Base-by-base conservation (phyloP, 1,140 invertebrate genomes). In the Trachymyrmex cornetzi region DNA sequence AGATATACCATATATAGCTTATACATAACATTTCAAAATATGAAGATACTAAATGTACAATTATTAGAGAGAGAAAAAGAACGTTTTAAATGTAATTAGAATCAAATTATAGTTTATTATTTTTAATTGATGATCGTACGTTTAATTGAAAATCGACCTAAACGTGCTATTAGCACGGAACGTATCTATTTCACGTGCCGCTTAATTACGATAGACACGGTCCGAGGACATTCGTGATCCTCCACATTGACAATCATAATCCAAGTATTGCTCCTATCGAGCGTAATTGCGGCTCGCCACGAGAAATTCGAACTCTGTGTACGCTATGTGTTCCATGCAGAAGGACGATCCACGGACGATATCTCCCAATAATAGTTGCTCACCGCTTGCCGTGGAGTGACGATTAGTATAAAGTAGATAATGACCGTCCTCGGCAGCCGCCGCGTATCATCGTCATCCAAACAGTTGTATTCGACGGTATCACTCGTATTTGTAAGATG, bases 391-490 rank as follows among this genome's bases (percentile, higher is more conserved):
- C 38, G n/a, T 38, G n/a, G 69, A 84, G 38, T 34, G n/a, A 44
- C n/a, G 71, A 81, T 81, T n/a, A 81, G 77, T 66, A 30, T 84
- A 79, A 89, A 89, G 71, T 90, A 93, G 92, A 93, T 93, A 93
- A 93, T 93, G 87, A 69, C 84, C 88, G 86, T 88, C 87, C 87
- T 87, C 90, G 87, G 90, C 91, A 80, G 89, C 86, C 85, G 82
- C 85, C 81, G 48, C 74, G 72, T 89, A 74, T 50, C 77, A 64
- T 86, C 66, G n/a, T 48, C 44, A 16, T 19, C 19, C 27, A 50
- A 44, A 19, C 27, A 11, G 61, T 48, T 24, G 38, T 44, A 48
- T 66, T 34, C 27, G 38, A 30, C 24, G 77, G 55, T 80, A 80
- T 80, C 77, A 55, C 22, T 38, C n/a, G n/a, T 48, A 9, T 38